A percentile compares a stretch with the other conserved stretches of the same genome.
Conservation (phyloP, 2,888 invertebrate species). For the Andrena flavipes region DNA sequence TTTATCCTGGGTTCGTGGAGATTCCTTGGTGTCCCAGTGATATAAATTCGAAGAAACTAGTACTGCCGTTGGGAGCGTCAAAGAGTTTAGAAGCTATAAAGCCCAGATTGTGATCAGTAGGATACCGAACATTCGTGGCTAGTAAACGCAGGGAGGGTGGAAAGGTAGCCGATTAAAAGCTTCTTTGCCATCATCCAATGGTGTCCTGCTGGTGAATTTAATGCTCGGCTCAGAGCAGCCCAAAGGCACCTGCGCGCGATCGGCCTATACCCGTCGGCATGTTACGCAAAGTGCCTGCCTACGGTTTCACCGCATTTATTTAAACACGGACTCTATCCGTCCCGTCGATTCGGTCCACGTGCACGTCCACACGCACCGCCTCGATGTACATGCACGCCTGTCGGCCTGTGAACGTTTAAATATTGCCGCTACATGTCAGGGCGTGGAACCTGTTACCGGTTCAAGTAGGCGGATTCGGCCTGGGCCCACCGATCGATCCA, state of each 20-base stretch:
- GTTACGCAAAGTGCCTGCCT: conserved; percentile 64
- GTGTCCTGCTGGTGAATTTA: conserved; percentile 54
- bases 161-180: conserved; percentile 34
- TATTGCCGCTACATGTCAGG: conserved; percentile 63
- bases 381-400: neutral
- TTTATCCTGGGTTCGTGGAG: neutral
- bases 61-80: neutral
- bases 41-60: neutral
- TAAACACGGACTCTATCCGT: conserved; percentile 74
- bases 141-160: conserved; percentile 12
- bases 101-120: neutral
- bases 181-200: conserved; percentile 36
- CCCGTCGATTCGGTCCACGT: conserved; percentile 53
- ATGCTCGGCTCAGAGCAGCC: conserved; percentile 58
- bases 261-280: conserved; percentile 78
- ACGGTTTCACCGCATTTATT: conserved; percentile 73
- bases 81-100: neutral
- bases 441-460: conserved; percentile 78
- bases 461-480: conserved; percentile 69
- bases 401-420: conserved; percentile 49
- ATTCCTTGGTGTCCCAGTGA: neutral
- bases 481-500: conserved; percentile 52
- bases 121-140: neutral
- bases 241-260: conserved; percentile 75
- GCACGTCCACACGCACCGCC: conserved; percentile 9